phyloP scores from a whole-genome alignment of 2,888 invertebrate genomes.

The Melipona beecheii region DNA sequence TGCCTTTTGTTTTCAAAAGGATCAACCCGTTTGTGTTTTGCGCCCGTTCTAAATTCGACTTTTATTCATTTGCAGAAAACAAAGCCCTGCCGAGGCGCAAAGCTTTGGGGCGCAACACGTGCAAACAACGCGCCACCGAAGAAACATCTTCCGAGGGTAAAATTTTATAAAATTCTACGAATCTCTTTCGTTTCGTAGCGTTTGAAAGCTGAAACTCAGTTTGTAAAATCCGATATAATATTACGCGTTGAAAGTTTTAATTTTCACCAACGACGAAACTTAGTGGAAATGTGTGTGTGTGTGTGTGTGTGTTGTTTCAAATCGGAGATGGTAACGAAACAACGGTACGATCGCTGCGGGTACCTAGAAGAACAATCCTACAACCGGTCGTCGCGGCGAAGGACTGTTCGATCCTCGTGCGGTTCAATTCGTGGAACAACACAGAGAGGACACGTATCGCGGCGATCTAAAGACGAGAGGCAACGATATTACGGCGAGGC shows the following conservation, averaged over 20 bases:
- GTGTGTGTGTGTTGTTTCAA: not conserved
- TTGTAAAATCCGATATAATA: no score
- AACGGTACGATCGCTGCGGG: slow-evolving; percentile 24
- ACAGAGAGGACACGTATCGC: slow-evolving; percentile 60
- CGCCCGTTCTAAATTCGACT: slow-evolving; percentile 29
- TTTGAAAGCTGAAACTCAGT: no score
- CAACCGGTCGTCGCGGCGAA: slow-evolving; percentile 42
- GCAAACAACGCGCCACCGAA: not conserved
- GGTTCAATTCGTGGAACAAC: slow-evolving; percentile 54
- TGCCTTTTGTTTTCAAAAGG: slow-evolving; percentile 29
- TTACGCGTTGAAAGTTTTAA: no score
- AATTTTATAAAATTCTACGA: no score
- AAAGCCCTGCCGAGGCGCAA: not conserved
- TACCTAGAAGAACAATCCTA: slow-evolving; percentile 52
- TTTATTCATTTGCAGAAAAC: slow-evolving; percentile 29
- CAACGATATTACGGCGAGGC: slow-evolving; percentile 61
- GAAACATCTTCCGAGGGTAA: not conserved
- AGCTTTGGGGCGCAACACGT: not conserved
- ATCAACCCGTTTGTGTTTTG: slow-evolving; percentile 14
- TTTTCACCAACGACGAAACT: no score
- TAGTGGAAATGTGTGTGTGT: no score
- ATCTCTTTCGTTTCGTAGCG: no score
- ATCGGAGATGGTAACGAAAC: slow-evolving; percentile 22
- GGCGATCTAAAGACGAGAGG: slow-evolving; percentile 63
- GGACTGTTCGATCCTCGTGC: slow-evolving; percentile 53